Conservation (phyloP, 2,113 vertebrate species). For the Egretta garzetta region DNA sequence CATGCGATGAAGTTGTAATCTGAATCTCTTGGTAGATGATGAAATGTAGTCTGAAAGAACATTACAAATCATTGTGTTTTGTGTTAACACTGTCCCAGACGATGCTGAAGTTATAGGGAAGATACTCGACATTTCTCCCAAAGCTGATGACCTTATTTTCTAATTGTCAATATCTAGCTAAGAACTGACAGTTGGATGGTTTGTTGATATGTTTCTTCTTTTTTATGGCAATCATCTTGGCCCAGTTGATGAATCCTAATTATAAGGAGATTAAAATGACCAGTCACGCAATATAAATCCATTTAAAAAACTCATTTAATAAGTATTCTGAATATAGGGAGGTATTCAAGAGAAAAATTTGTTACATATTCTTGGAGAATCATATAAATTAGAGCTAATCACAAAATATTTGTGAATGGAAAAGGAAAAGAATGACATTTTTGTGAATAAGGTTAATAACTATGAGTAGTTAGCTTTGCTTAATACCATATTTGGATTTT, state of each 20-base stretch:
- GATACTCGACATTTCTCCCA: neutral
- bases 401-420: neutral
- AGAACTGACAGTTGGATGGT: neutral
- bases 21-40: neutral
- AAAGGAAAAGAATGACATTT: neutral
- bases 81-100: accelerated
- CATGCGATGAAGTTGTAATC: neutral
- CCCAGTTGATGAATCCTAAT: neutral
- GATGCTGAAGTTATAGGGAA: neutral
- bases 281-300: neutral
- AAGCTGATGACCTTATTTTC: neutral
- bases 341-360: neutral
- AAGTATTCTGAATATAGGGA: neutral
- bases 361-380: neutral
- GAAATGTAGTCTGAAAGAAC: neutral
- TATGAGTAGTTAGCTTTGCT: neutral
- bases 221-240: neutral
- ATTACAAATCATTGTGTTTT: accelerated
- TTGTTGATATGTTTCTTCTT: neutral
- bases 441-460: neutral
- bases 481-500: neutral
- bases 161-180: neutral
- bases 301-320: neutral
- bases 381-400: neutral
- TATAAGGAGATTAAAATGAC: neutral